phyloP scores from a whole-genome alignment of 1,140 invertebrate species.

The Bursaphelenchus mucronatus region DNA sequence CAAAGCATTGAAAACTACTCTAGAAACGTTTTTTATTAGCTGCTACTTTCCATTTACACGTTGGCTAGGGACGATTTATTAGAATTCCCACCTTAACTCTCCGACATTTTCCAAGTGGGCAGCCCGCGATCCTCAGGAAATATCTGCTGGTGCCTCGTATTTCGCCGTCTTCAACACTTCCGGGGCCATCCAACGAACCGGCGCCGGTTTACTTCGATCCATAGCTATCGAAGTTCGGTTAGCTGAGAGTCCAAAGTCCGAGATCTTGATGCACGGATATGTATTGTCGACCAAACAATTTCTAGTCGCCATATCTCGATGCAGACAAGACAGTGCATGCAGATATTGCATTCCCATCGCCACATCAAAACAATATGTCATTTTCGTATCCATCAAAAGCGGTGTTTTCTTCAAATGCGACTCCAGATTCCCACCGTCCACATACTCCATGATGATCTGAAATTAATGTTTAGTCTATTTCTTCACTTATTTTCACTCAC shows the following conservation, averaged over 20 bases:
- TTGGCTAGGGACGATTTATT: too few species aligned
- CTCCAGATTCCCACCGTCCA: slow-evolving; percentile 25
- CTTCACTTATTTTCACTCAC: slow-evolving; percentile 17
- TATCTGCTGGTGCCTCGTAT: slow-evolving; percentile 30
- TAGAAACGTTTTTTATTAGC: too few species aligned
- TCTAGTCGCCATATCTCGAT: slow-evolving; percentile 36
- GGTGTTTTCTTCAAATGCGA: slow-evolving; percentile 34
- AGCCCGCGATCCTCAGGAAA: too few species aligned
- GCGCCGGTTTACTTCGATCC: slow-evolving; percentile 33
- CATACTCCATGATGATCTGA: slow-evolving; percentile 18
- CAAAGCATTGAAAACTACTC: too few species aligned
- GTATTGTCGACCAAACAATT: slow-evolving; percentile 31
- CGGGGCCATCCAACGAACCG: slow-evolving; percentile 41
- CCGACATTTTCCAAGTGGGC: too few species aligned
- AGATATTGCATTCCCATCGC: slow-evolving; percentile 30
- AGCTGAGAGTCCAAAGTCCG: slow-evolving; percentile 40
- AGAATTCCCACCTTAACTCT: too few species aligned
- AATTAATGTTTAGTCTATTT: slow-evolving; percentile 7
- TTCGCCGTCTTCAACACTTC: slow-evolving; percentile 26
- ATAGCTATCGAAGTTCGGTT: slow-evolving; percentile 16
- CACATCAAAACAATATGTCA: slow-evolving; percentile 39
- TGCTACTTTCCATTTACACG: too few species aligned
- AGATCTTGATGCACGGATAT: slow-evolving; percentile 30
- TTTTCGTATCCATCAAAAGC: slow-evolving; percentile 22
- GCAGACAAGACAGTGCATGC: slow-evolving; percentile 29